phyloP scores from a whole-genome alignment of 2,888 invertebrate species.

The Cheilosia variabilis region DNA sequence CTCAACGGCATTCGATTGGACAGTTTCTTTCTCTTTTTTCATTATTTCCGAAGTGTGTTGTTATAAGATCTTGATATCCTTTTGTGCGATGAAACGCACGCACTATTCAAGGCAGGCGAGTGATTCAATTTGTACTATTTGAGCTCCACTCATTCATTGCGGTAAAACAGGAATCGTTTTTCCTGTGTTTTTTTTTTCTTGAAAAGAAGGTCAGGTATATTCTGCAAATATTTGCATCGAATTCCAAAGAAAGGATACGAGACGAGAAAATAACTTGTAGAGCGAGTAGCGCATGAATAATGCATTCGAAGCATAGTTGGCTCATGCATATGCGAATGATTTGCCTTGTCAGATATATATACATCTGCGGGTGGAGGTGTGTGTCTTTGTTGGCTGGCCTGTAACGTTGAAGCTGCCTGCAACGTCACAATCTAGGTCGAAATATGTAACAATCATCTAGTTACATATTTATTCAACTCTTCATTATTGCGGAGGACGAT shows the following conservation, averaged over 20 bases:
- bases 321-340: conserved; percentile 72
- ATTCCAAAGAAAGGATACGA: conserved; percentile 34
- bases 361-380: neutral
- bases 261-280: conserved; percentile 20
- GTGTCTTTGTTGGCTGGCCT: conserved; percentile 3
- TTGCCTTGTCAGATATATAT: conserved; percentile 5
- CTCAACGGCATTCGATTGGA: conserved; percentile 30
- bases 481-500: conserved; percentile 58
- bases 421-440: conserved; percentile 51
- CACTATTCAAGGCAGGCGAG: conserved; percentile 11
- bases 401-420: conserved; percentile 20
- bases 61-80: conserved; percentile 19
- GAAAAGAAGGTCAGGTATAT: conserved; percentile 47
- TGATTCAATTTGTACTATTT: conserved; percentile 10
- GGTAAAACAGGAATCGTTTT: conserved; percentile 15
- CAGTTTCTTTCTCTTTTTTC: neutral
- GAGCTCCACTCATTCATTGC: conserved; percentile 28
- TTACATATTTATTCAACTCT: conserved; percentile 70
- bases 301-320: conserved; percentile 67
- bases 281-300: conserved; percentile 64
- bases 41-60: neutral
- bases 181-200: neutral
- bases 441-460: conserved; percentile 33
- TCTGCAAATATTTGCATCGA: conserved; percentile 25
- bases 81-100: neutral